Base-by-base conservation (phyloP, 2,113 vertebrate genomes). In the Donacobius atricapilla region DNA sequence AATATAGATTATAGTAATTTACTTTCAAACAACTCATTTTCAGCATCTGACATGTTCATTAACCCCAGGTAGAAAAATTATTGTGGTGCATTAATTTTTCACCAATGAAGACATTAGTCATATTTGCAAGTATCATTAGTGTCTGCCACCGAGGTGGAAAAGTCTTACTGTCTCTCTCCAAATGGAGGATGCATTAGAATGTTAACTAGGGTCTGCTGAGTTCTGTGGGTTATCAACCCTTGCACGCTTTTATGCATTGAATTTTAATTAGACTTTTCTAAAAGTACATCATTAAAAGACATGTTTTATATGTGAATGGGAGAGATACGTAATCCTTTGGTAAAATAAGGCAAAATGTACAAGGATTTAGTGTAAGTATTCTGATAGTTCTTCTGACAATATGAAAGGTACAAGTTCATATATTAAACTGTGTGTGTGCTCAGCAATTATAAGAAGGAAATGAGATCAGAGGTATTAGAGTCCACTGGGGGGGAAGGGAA, bases 1-100 rank as follows among this genome's bases (percentile, higher is more conserved):
- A 98, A 98, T 99, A 98, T 98, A 99, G 98, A 99, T 98, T 98
- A 98, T 98, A 98, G 98, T 99, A 98, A 99, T 99, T 99, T 99
- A 98, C 98, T 98, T 98, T 99, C 98, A 99, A 99, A 99, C 98
- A 99, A 99, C 98, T 99, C 96, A 99, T 99, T 99, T 98, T 99
- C 98, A 98, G 98, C 97, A 98, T 98, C 98, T 99, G 99, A 99
- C 98, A 98, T 98, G 97, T 99, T 99, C 99, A 99, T 99, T 99
- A 99, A 99, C 99, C 98, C 97, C 96, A 97, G 98, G 98, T 98
- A 97, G 97, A 98, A 98, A 99, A 99, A 98, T 99, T 98, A 98
- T 98, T 98, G 97, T 97, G 98, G 97, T 96, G 96, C 98, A 99
- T 99, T 98, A 98, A 99, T 99, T 99, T 98, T 99, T 98, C 97